Percentiles rank a stretch among this genome's conserved stretches.
These are phyloP conservation scores for Lithophane leautieri DNA, from an alignment of 2,888 invertebrate genomes.

Conservation along the genomic window DNA sequence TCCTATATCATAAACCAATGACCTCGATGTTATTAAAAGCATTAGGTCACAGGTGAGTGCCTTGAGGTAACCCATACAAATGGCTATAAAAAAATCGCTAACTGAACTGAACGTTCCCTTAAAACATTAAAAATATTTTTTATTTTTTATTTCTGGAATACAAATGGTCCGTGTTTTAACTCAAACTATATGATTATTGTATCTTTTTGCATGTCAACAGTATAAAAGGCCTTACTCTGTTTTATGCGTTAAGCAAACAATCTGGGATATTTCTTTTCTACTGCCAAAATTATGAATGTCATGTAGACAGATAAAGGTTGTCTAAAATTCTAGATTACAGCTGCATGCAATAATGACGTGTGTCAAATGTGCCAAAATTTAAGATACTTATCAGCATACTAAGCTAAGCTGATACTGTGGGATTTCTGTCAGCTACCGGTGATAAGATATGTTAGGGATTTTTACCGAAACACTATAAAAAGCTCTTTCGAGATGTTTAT, in stretches of 20 bases:
- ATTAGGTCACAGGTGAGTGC: conserved; percentile 18
- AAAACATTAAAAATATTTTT: too few species aligned
- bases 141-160: not conserved
- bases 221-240: not conserved
- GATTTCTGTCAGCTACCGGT: conserved; percentile 6
- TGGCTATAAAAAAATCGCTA: not conserved
- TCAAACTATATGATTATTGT: not conserved
- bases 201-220: not conserved
- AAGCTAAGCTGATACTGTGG: not conserved
- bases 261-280: not conserved
- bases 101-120: not conserved
- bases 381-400: conserved; percentile 20
- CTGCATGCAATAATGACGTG: not conserved
- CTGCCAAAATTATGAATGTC: not conserved
- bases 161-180: not conserved
- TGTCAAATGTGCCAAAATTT: not conserved
- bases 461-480: conserved; percentile 17
- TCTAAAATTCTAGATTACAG: not conserved
- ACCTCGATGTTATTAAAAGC: not conserved
- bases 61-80: conserved; percentile 5
- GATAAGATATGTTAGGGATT: conserved; percentile 13
- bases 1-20: not conserved
- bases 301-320: not conserved
- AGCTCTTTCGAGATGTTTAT: not conserved
- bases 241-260: not conserved